Evolutionary conservation across 2,113 vertebrate genomes (phyloP).

Genomic region (Buteo buteo): DNA sequence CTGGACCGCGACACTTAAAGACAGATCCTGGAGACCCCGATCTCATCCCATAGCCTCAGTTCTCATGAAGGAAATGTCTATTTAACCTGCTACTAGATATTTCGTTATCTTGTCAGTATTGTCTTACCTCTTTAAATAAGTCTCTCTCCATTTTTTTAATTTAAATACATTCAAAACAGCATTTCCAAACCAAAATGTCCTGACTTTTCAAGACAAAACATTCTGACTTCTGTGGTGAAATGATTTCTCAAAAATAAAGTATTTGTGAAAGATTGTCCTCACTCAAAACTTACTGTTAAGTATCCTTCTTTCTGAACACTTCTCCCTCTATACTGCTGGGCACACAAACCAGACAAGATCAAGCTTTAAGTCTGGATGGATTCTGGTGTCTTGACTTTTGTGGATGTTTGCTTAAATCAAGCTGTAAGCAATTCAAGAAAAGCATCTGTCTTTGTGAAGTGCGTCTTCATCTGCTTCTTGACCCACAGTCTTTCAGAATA

Average conservation of each 20-base stretch:
- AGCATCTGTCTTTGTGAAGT: not conserved
- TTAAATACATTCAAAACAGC: not conserved
- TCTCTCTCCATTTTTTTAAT: not conserved
- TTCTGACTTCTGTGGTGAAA: not conserved
- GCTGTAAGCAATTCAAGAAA: not conserved
- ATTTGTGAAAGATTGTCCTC: not conserved
- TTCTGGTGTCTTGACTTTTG: not conserved
- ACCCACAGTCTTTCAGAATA: not conserved
- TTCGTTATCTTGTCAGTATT: not conserved
- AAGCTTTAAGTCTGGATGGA: not conserved
- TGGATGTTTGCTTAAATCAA: not conserved
- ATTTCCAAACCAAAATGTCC: not conserved
- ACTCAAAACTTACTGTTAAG: not conserved
- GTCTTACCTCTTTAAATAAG: not conserved
- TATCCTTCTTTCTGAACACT: not conserved
- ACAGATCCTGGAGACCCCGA: not conserved
- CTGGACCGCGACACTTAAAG: not conserved
- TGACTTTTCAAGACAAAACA: not conserved
- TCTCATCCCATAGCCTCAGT: not conserved
- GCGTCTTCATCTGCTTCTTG: not conserved
- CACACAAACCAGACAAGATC: not conserved
- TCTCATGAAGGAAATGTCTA: not conserved
- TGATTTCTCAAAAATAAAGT: not conserved
- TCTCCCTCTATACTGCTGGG: not conserved
- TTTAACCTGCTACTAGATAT: not conserved